Evolutionary conservation across 2,888 invertebrate genomes (phyloP).

Genomic region (Byasa hedistus): DNA sequence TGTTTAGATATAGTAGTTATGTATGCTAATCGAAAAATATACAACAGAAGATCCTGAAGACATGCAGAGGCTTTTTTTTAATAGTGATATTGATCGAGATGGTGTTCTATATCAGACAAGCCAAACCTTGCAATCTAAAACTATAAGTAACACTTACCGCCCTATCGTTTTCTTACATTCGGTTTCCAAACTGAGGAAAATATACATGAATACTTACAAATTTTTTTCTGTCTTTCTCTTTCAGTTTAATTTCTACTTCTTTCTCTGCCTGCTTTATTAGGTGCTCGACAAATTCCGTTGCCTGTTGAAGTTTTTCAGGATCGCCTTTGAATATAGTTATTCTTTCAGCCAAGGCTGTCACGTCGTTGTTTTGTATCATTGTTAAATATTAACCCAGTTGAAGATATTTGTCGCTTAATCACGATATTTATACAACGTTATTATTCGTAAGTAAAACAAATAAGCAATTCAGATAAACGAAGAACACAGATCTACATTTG

Average conservation of each 20-base stretch:
- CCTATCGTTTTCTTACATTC: conserved; percentile 67
- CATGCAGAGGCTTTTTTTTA: conserved; percentile 19
- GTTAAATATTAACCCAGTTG: conserved; percentile 35
- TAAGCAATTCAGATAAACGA: conserved; percentile 30
- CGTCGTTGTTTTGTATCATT: conserved; percentile 69
- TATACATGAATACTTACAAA: conserved; percentile 79
- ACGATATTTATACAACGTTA: not conserved
- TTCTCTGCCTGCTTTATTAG: conserved; percentile 81
- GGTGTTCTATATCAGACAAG: conserved; percentile 61
- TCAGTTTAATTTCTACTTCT: conserved; percentile 79
- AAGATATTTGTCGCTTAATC: conserved; percentile 7
- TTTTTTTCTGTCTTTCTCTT: conserved; percentile 80
- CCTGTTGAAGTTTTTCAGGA: conserved; percentile 79
- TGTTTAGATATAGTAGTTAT: not conserved
- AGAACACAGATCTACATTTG: not conserved
- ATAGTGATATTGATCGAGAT: conserved; percentile 28
- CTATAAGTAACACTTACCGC: conserved; percentile 73
- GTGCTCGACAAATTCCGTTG: conserved; percentile 81
- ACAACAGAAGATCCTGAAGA: not conserved
- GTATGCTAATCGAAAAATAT: not conserved
- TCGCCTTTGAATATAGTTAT: conserved; percentile 81
- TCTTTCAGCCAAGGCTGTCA: conserved; percentile 65
- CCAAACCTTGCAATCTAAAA: conserved; percentile 62
- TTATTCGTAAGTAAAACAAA: conserved; percentile 5
- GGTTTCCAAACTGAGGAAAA: conserved; percentile 66